Conservation (phyloP, 2,888 invertebrate species). For the Nasonia oneida region DNA sequence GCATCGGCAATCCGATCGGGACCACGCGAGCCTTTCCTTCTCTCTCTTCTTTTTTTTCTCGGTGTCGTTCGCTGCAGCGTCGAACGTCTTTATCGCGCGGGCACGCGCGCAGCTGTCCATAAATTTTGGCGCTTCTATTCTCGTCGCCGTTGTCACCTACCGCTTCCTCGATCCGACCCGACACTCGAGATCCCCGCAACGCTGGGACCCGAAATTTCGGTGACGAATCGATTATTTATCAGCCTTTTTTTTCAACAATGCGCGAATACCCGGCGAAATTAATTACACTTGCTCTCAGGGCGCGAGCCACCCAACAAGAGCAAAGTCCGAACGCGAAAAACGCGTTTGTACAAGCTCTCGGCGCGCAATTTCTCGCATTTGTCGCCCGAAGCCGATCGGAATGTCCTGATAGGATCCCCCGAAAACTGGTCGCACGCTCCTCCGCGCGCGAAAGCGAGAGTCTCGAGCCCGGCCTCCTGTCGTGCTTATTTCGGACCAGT, state of each 20-base stretch:
- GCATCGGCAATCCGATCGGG: constrained; percentile 41
- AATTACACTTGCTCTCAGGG: constrained; percentile 1
- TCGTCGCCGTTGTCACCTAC: constrained; percentile 48
- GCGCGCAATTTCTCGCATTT: constrained; percentile 67
- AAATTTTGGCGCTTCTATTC: constrained; percentile 55
- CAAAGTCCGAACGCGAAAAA: neutral
- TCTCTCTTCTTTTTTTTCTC: constrained; percentile 1
- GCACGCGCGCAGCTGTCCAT: constrained; percentile 18
- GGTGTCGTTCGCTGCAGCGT: neutral
- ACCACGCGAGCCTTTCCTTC: neutral
- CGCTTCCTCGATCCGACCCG: neutral
- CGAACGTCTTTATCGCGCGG: constrained; percentile 44
- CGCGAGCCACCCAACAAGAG: too few species aligned
- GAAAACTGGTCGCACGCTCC: constrained; percentile 54
- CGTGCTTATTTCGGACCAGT: neutral
- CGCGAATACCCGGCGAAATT: constrained; percentile 27
- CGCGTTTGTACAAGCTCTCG: neutral
- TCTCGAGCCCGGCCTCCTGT: neutral
- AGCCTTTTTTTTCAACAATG: too few species aligned
- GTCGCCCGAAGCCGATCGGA: constrained; percentile 58
- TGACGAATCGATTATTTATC: neutral
- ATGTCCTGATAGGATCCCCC: constrained; percentile 40
- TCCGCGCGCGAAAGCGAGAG: constrained; percentile 46
- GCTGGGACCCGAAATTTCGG: neutral
- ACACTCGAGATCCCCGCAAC: constrained; percentile 2